Conservation (phyloP, 2,797 vertebrate genomes). For the Leptoclinus maculatus region DNA sequence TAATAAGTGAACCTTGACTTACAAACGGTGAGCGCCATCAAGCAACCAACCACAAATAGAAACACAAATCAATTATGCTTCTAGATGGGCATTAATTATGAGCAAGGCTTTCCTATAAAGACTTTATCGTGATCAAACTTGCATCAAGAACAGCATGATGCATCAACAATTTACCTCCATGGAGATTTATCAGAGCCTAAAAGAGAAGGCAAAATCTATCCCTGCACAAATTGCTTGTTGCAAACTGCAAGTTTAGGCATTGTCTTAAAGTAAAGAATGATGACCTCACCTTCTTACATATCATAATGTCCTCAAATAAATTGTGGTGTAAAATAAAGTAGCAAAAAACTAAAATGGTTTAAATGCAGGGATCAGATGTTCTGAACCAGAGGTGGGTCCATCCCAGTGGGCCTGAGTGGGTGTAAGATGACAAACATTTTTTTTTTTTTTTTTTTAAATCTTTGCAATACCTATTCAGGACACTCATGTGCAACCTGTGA, state of each 20-base stretch:
- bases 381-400: neutral
- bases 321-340: neutral
- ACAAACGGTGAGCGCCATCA: neutral
- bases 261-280: neutral
- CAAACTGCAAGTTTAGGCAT: neutral
- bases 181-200: slow-evolving; percentile 29
- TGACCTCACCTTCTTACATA: neutral
- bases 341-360: neutral
- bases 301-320: neutral
- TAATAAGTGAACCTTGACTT: slow-evolving; percentile 24
- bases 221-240: neutral
- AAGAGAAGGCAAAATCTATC: slow-evolving; percentile 17
- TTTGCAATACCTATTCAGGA: neutral
- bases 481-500: neutral
- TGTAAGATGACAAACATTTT: too few relatives aligned
- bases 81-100: slow-evolving; percentile 38
- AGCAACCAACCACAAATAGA: slow-evolving; percentile 43
- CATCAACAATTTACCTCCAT: slow-evolving; percentile 38
- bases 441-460: too few relatives aligned
- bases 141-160: slow-evolving; percentile 27
- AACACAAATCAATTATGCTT: slow-evolving; percentile 38
- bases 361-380: neutral
- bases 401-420: neutral
- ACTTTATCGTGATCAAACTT: slow-evolving; percentile 23
- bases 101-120: slow-evolving; percentile 24